These are phyloP conservation scores for Spermophilus dauricus DNA, from an alignment of 2,113 vertebrate genomes.

Conservation along the genomic window DNA sequence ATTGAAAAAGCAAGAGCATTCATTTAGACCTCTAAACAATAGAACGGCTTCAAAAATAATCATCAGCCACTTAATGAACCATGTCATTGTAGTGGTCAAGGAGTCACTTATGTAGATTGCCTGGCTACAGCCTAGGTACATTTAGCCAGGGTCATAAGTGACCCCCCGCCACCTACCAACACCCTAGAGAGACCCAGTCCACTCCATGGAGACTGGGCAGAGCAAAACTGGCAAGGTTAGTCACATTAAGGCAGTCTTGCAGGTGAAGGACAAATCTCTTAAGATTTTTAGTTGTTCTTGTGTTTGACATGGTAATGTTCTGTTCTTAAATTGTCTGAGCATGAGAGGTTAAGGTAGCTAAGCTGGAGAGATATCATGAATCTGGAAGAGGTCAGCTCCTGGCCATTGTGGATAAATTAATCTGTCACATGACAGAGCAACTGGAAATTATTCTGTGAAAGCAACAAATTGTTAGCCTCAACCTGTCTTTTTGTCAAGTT, in stretches of 20 bases:
- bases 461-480: neutral
- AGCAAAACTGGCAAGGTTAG: neutral
- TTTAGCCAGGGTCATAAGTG: neutral
- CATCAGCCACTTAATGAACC: neutral
- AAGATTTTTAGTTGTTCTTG: neutral
- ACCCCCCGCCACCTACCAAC: neutral
- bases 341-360: neutral
- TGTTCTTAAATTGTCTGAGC: neutral
- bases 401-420: neutral
- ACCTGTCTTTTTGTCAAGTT: neutral
- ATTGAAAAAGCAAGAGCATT: neutral
- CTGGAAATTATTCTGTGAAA: neutral
- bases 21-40: neutral
- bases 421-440: neutral
- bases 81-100: neutral
- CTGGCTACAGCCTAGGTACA: neutral
- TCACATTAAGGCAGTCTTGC: neutral
- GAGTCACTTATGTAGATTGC: accelerated
- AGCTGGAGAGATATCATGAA: neutral
- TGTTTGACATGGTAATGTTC: neutral
- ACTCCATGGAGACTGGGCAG: neutral
- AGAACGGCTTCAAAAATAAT: neutral
- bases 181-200: no score
- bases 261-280: neutral
- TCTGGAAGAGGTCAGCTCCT: neutral